Evolutionary conservation across 1,140 invertebrate species (phyloP).

Genomic region (Geopemphigus sp.): DNA sequence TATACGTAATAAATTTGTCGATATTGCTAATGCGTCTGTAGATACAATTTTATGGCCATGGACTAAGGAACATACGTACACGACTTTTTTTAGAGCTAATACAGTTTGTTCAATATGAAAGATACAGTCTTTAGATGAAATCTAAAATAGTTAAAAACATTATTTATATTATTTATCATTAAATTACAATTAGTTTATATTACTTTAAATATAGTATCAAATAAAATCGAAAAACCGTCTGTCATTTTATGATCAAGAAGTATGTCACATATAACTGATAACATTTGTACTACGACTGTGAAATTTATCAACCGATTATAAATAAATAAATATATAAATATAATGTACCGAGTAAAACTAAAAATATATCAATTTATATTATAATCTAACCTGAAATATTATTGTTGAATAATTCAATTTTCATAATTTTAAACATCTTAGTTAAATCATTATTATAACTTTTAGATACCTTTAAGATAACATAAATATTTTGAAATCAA

Average conservation of each 20-base stretch:
- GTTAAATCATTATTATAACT: neutral
- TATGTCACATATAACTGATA: conserved; percentile 6
- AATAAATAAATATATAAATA: neutral
- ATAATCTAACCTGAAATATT: neutral
- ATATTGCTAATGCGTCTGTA: neutral
- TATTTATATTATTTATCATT: no score
- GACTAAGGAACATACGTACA: neutral
- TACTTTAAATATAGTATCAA: conserved; percentile 13
- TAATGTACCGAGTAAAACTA: neutral
- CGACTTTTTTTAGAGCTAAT: conserved; percentile 16
- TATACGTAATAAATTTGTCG: neutral
- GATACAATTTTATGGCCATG: neutral
- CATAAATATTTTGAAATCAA: neutral
- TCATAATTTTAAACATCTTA: conserved; percentile 11
- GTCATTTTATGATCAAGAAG: neutral
- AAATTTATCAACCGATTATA: neutral
- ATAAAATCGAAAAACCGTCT: neutral
- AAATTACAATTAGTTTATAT: neutral
- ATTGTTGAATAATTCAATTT: neutral
- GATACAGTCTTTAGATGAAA: neutral
- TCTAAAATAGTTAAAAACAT: neutral
- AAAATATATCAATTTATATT: neutral
- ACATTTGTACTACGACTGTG: neutral
- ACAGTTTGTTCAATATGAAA: neutral
- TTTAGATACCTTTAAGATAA: neutral